Evolutionary conservation across 2,113 vertebrate species (phyloP).

Genomic region (Amphiprion percula): DNA sequence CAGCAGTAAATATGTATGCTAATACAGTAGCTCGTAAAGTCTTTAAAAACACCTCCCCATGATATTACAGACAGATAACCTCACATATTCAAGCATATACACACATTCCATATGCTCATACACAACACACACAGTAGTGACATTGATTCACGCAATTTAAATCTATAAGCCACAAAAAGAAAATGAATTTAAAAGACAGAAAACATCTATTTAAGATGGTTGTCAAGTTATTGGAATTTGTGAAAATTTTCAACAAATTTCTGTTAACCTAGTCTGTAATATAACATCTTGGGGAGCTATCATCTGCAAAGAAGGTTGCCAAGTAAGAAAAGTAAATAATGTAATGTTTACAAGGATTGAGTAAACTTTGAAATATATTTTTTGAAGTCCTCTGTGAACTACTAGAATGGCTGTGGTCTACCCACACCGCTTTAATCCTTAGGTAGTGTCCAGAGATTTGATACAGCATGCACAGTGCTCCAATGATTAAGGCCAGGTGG

Average conservation of each 20-base stretch:
- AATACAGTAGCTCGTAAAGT: constrained; percentile 80
- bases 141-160: constrained; percentile 12
- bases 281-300: neutral
- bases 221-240: neutral
- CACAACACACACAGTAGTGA: constrained; percentile 45
- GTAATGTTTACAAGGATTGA: neutral
- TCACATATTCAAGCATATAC: constrained; percentile 40
- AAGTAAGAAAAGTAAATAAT: neutral
- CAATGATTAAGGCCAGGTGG: constrained; percentile 65
- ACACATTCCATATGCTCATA: constrained; percentile 24
- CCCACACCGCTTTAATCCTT: constrained; percentile 46
- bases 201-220: too few relatives aligned
- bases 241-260: neutral
- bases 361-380: neutral
- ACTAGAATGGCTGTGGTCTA: constrained; percentile 23
- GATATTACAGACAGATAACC: constrained; percentile 55
- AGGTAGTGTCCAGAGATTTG: constrained; percentile 61
- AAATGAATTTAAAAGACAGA: neutral
- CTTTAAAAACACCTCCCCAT: constrained; percentile 68
- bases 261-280: neutral
- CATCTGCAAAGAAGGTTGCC: neutral
- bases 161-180: constrained; percentile 19
- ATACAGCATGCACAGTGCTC: constrained; percentile 39
- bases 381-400: constrained; percentile 21
- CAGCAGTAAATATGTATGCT: constrained; percentile 84